Base-by-base conservation (phyloP, 1,140 invertebrate species). In the Cydia splendana region DNA sequence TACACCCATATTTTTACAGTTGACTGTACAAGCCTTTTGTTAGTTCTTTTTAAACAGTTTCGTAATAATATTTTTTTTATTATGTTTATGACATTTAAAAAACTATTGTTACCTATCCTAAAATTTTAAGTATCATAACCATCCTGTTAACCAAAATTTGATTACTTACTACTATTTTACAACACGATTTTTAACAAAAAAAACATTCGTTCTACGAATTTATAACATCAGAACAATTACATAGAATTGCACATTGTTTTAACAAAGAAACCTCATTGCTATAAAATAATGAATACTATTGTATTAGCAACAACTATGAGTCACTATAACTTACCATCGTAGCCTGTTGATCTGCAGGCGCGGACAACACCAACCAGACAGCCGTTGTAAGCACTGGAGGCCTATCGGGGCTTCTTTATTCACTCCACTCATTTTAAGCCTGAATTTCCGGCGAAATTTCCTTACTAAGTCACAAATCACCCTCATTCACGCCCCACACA, bases 261-360 rank as follows among this genome's bases (percentile, higher is more conserved):
- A 51, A 51, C 48, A 51, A 57, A 45, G 28, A 4, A 13, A 42
- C 38, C 10, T 13, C 62, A 9, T 38, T 48, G 28, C 45, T 30
- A 42, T 69, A 71, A n/a, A 30, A 71, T 3, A 12, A 34, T 76
- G 20, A 65, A 76, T 74, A 24, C 45, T 24, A n/a, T 75, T 30
- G 67, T 62, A 74, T 13, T 10, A 75, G 12, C 65, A 24, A 42
- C 65, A 24, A 42, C 20, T 24, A 76, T 13, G 74, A 42, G 18
- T 30, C 73, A 77, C 75, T 53, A 76, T 81, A 77, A 90, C 90
- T 89, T 82, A 95, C 95, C 94, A 95, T 85, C 91, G 81, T 82
- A 95, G 89, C 80, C 94, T 93, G 87, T 96, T 95, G 48, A 95
- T 89, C 81, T 94, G 93, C 34, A 93, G 83, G 48, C 94, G 85